phyloP scores from a whole-genome alignment of 2,797 vertebrate species.

The Notolepis coatsorum region DNA sequence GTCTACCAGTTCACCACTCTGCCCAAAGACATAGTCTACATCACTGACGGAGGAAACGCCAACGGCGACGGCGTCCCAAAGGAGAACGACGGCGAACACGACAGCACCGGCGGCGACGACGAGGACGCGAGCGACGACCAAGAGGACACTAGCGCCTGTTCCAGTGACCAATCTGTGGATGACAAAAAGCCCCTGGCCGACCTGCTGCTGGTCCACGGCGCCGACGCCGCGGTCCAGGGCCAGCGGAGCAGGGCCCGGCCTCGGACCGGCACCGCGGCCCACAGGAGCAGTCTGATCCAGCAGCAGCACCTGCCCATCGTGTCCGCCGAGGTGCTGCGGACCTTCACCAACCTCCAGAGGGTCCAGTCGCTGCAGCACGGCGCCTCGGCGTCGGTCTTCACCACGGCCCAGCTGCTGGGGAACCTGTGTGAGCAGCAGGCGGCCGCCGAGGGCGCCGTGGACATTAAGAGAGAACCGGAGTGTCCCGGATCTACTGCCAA shows the following conservation, averaged over 20 bases:
- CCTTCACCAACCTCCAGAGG: conserved; percentile 87
- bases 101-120: conserved; percentile 55
- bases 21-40: conserved; percentile 94
- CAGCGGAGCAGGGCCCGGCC: conserved; percentile 57
- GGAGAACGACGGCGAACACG: conserved; percentile 56
- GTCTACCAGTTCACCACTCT: conserved; percentile 98
- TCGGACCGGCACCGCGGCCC: too few relatives aligned
- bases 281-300: conserved; percentile 81
- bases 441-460: conserved; percentile 54
- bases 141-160: conserved; percentile 65
- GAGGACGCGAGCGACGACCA: conserved; percentile 83
- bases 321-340: conserved; percentile 91
- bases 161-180: conserved; percentile 79
- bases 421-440: conserved; percentile 84
- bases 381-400: conserved; percentile 90
- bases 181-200: conserved; percentile 61
- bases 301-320: conserved; percentile 86
- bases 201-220: conserved; percentile 63
- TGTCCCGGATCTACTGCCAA: conserved; percentile 33
- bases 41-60: conserved; percentile 83
- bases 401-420: conserved; percentile 92
- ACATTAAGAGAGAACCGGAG: conserved; percentile 40
- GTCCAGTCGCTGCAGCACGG: conserved; percentile 83
- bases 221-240: conserved; percentile 9
- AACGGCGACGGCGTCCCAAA: conserved; percentile 56